Percentiles rank a stretch among this genome's conserved stretches.
Conservation (phyloP, 2,888 invertebrate species). For the Melanotus villosus region DNA sequence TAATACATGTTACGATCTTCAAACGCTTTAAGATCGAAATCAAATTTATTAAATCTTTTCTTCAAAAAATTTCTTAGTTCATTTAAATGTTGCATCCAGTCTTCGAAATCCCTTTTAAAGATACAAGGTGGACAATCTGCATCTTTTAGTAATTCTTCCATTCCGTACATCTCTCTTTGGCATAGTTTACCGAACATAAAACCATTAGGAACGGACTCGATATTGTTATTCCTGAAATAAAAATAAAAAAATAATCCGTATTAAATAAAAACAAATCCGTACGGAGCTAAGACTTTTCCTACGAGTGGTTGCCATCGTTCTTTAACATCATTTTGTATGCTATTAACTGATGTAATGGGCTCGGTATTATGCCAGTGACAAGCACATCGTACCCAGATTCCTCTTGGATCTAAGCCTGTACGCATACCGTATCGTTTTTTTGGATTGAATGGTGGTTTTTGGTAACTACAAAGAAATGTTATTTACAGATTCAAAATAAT, state of each 20-base stretch:
- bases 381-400: slow-evolving; percentile 69
- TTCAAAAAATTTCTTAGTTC: slow-evolving; percentile 65
- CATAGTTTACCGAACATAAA: slow-evolving; percentile 68
- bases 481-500: not conserved
- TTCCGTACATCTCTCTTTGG: slow-evolving; percentile 65
- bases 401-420: slow-evolving; percentile 68
- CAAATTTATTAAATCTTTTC: slow-evolving; percentile 52
- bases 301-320: slow-evolving; percentile 64
- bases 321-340: slow-evolving; percentile 67
- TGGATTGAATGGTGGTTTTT: slow-evolving; percentile 66
- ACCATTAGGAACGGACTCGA: slow-evolving; percentile 68
- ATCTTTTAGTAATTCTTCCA: slow-evolving; percentile 67
- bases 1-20: slow-evolving; percentile 55
- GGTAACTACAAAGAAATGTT: slow-evolving; percentile 55
- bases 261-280: slow-evolving; percentile 7
- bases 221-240: slow-evolving; percentile 67
- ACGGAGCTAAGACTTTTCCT: slow-evolving; percentile 69
- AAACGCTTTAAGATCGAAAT: slow-evolving; percentile 58
- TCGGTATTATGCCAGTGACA: slow-evolving; percentile 64
- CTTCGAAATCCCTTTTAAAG: slow-evolving; percentile 66
- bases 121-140: slow-evolving; percentile 55
- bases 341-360: slow-evolving; percentile 63
- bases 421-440: slow-evolving; percentile 69
- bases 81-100: slow-evolving; percentile 70
- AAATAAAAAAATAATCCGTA: not conserved